A percentile compares a stretch with the other conserved stretches of the same genome.
Evolutionary conservation across 2,113 vertebrate species (phyloP).

Genomic region (Anser brachyrhynchus): DNA sequence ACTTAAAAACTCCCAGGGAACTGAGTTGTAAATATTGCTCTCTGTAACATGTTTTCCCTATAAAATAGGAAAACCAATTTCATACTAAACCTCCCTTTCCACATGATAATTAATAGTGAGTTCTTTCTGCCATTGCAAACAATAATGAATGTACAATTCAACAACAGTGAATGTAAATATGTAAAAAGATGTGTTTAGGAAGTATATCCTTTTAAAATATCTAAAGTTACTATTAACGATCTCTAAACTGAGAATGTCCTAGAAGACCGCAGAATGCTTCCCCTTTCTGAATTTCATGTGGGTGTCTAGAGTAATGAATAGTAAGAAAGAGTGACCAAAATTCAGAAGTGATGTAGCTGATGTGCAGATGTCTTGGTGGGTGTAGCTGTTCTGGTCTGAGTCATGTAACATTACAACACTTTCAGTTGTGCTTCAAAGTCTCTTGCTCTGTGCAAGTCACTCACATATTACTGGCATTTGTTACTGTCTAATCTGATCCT

Average conservation of each 20-base stretch:
- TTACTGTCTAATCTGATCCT: background rate
- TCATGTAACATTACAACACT: background rate
- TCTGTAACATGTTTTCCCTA: background rate
- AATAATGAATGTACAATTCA: background rate
- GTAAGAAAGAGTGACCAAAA: background rate
- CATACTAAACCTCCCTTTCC: background rate
- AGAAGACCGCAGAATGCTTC: background rate
- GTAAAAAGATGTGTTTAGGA: background rate
- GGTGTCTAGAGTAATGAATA: background rate
- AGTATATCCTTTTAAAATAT: background rate
- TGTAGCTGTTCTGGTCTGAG: background rate
- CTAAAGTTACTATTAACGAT: background rate
- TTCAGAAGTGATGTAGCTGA: background rate
- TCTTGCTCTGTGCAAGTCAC: background rate
- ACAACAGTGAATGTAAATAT: background rate
- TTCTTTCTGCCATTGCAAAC: background rate
- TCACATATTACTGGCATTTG: background rate
- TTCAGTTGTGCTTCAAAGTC: background rate
- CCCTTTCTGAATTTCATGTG: background rate
- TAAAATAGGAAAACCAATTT: background rate
- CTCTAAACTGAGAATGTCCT: background rate
- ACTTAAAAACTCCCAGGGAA: background rate
- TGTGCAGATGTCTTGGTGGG: background rate
- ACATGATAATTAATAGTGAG: background rate
- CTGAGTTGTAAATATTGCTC: background rate